These are phyloP conservation scores for Incurvaria masculella DNA, from an alignment of 2,888 invertebrate genomes.

Conservation along the genomic window DNA sequence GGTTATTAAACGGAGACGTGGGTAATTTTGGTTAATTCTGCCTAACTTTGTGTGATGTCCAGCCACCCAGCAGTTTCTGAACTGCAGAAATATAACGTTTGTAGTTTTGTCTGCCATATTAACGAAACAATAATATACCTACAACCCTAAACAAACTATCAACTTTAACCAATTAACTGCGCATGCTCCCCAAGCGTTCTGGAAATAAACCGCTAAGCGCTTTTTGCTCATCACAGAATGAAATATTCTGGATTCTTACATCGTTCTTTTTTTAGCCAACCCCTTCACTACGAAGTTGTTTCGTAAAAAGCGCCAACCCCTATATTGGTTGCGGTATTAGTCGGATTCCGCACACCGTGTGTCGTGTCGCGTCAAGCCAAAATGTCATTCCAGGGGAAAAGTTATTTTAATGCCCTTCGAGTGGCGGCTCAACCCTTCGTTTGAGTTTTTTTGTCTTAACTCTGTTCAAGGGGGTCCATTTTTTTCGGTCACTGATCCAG, in stretches of 20 bases:
- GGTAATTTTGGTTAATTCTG: too few species aligned
- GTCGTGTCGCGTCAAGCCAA: too few species aligned
- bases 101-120: too few species aligned
- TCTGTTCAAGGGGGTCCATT: constrained; percentile 2
- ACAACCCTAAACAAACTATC: too few species aligned
- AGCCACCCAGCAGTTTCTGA: too few species aligned
- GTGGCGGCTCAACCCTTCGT: constrained; percentile 22
- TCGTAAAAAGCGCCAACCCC: too few species aligned
- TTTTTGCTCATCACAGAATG: background rate
- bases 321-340: background rate
- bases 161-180: too few species aligned
- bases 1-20: too few species aligned
- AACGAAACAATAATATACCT: too few species aligned
- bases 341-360: background rate
- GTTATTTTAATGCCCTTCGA: constrained; percentile 23
- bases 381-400: background rate
- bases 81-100: too few species aligned
- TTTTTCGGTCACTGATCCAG: too few species aligned
- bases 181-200: background rate
- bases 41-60: too few species aligned
- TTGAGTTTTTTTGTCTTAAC: constrained; percentile 5
- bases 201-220: background rate
- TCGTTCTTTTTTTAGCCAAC: background rate
- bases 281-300: background rate
- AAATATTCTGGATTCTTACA: background rate